Evolutionary conservation across 2,113 vertebrate genomes (phyloP).

Genomic region (Numenius arquata): DNA sequence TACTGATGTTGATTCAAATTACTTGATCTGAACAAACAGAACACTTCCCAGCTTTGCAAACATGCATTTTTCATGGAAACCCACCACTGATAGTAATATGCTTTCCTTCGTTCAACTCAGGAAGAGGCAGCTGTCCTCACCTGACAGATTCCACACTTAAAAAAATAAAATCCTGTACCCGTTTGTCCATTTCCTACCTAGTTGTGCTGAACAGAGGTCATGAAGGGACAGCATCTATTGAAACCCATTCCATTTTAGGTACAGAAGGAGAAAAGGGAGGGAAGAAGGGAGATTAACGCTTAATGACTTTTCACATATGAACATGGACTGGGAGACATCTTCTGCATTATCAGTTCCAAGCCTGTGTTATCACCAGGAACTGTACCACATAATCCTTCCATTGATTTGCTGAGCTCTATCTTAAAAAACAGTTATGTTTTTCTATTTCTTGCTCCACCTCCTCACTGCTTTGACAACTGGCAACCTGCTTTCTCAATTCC

Average conservation of each 20-base stretch:
- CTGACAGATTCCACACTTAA: background rate
- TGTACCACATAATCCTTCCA: background rate
- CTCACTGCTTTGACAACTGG: background rate
- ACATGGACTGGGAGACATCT: background rate
- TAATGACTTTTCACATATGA: background rate
- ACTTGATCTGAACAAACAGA: background rate
- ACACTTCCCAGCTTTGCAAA: background rate
- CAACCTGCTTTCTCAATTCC: background rate
- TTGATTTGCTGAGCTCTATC: background rate
- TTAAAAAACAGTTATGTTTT: background rate
- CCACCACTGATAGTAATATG: background rate
- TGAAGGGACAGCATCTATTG: background rate
- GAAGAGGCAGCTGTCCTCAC: background rate
- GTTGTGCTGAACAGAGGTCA: background rate
- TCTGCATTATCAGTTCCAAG: background rate
- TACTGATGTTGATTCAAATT: background rate
- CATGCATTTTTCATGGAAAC: background rate
- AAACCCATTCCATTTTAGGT: background rate
- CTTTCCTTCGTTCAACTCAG: background rate
- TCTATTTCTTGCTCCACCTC: background rate
- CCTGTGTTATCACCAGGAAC: background rate
- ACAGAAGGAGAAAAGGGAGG: background rate
- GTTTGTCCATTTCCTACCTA: background rate
- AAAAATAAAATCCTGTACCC: background rate
- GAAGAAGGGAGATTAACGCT: rapidly evolving